phyloP scores from a whole-genome alignment of 2,888 invertebrate species.

The Leptinotarsa juncta region DNA sequence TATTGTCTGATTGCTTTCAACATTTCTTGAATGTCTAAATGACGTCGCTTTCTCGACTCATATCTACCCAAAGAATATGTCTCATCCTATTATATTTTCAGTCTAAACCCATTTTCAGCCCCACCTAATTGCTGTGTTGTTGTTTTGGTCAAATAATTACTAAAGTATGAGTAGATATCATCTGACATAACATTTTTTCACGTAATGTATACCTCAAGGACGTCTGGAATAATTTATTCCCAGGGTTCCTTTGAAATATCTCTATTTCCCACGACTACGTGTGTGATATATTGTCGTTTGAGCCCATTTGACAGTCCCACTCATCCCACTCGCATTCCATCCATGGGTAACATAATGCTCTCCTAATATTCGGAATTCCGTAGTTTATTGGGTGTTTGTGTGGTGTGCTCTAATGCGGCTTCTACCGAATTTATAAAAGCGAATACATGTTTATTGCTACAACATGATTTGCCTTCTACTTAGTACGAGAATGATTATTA shows the following conservation, averaged over 20 bases:
- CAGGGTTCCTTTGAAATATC: slow-evolving; percentile 21
- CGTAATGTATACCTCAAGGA: background rate
- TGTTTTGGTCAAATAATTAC: background rate
- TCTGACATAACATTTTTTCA: background rate
- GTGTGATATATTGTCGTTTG: slow-evolving; percentile 30
- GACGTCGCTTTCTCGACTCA: too few relatives aligned
- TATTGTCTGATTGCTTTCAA: too few relatives aligned
- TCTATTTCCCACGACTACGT: slow-evolving; percentile 30
- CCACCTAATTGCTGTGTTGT: background rate
- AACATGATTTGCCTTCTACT: too few relatives aligned
- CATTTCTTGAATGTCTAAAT: too few relatives aligned
- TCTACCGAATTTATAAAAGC: background rate
- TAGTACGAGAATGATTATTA: too few relatives aligned
- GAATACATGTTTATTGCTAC: background rate
- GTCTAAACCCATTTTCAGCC: too few relatives aligned
- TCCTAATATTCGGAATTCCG: slow-evolving; percentile 18
- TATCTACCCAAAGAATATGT: too few relatives aligned
- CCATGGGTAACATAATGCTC: slow-evolving; percentile 1
- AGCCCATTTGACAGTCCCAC: slow-evolving; percentile 26
- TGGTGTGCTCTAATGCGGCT: background rate
- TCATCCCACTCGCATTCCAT: slow-evolving; percentile 25
- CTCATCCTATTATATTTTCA: too few relatives aligned
- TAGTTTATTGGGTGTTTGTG: slow-evolving; percentile 5
- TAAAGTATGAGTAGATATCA: background rate
- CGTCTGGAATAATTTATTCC: slow-evolving; percentile 12